phyloP scores from a whole-genome alignment of 1,140 invertebrate genomes.

The Cydia splendana region DNA sequence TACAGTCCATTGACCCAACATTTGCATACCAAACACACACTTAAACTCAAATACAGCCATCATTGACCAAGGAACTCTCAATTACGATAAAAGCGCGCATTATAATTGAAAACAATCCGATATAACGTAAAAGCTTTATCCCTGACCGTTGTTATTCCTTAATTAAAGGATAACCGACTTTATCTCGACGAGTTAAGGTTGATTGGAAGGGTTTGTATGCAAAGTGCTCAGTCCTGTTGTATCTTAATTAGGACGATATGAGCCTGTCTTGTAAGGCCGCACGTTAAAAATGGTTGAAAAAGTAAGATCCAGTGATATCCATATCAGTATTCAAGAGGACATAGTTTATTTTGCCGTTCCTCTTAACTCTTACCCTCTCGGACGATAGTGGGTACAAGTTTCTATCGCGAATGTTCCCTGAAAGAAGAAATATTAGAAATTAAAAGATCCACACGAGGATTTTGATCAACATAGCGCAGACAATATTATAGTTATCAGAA shows the following conservation, averaged over 20 bases:
- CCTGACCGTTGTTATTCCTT: constrained; percentile 34
- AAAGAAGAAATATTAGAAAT: too few species aligned
- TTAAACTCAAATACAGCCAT: constrained; percentile 36
- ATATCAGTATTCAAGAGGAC: neutral
- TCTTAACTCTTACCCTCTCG: too few species aligned
- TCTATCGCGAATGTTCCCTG: too few species aligned
- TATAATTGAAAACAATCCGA: constrained; percentile 62
- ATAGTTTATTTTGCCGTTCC: too few species aligned
- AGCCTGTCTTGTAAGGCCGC: constrained; percentile 46
- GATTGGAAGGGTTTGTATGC: constrained; percentile 43
- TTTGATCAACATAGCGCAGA: too few species aligned
- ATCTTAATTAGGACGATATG: constrained; percentile 71
- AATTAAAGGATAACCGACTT: constrained; percentile 44
- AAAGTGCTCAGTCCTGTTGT: constrained; percentile 56
- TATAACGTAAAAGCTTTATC: constrained; percentile 61
- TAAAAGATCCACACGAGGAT: too few species aligned
- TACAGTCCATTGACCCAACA: neutral
- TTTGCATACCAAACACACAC: constrained; percentile 37
- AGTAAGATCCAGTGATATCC: neutral
- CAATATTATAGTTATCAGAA: too few species aligned
- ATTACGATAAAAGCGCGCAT: constrained; percentile 59
- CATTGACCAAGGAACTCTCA: constrained; percentile 40
- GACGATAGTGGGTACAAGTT: too few species aligned
- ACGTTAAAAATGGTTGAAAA: constrained; percentile 32
- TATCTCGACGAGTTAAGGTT: constrained; percentile 35